Evolutionary conservation across 2,888 invertebrate species (phyloP), one percentile per base, ranked within the genome.

Genomic region (Sussaba pulchella): DNA sequence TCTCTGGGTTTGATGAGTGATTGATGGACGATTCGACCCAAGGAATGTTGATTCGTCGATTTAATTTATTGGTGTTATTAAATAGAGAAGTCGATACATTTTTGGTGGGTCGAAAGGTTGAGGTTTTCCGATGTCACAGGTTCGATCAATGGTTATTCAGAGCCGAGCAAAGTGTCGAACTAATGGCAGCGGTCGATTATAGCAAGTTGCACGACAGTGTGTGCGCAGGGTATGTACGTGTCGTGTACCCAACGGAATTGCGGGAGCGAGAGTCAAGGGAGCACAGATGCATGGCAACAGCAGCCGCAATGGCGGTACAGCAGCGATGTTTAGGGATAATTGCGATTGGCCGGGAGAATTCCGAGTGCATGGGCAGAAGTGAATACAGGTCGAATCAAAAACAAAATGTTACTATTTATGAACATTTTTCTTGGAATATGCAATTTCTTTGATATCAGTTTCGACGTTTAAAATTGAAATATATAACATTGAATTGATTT

Each of bases 321-420:
- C 43, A 45, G 17, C 31, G 75, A 69, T 75, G 79, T 86, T 86
- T 87, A 81, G 81, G 81, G 84, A 87, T 87, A 87, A 87, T 87
- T 86, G 82, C 84, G 84, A 86, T 85, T 83, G 83, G 81, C 26
- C 24, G 43, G 6, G 4, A 43, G 24, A 14, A 24, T 14, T 21
- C n/a, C 61, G 36, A 36, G 50, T 31, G 26, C 21, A 17, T 39
- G 14, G 17, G 12, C 57, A 36, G 43, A 39, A 36, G 36, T 17
- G 59, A 14, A 47, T 47, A 24, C 12, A 6, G 47, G 36, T 9
- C 39, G 45, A 24, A 57, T 36, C 31, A 57, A 57, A 57, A 31
- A 26, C 8, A 8, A 17, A 39, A 39, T 2, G 39, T 10, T 2
- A 43, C 12, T 10, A 2, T 43, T 10, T 2, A 43, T 43, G 2